These are phyloP conservation scores for Bombus balteatus DNA, from an alignment of 1,140 invertebrate species.

Conservation along the genomic window DNA sequence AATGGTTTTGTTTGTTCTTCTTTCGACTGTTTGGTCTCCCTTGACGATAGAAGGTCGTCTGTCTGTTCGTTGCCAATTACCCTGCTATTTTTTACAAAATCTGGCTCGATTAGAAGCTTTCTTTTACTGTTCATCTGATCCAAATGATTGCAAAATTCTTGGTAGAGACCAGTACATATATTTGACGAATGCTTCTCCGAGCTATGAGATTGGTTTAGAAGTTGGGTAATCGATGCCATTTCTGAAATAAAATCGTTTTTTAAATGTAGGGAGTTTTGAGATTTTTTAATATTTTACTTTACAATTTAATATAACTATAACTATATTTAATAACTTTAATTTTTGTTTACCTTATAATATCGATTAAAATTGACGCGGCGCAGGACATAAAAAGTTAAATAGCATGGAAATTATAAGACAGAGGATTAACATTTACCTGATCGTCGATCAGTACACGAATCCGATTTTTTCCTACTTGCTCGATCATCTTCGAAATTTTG, in stretches of 20 bases:
- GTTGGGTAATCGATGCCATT: constrained; percentile 23
- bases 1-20: constrained; percentile 37
- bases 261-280: not conserved
- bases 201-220: constrained; percentile 3
- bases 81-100: constrained; percentile 30
- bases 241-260: constrained; percentile 31
- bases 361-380: too few relatives aligned
- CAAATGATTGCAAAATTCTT: constrained; percentile 56
- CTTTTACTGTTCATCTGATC: constrained; percentile 11
- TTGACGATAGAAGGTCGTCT: constrained; percentile 23
- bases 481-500: not conserved
- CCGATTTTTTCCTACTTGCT: not conserved
- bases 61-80: not conserved
- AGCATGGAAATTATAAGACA: too few relatives aligned
- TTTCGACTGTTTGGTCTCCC: constrained; percentile 29
- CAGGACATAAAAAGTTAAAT: too few relatives aligned
- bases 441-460: not conserved
- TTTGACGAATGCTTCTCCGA: not conserved
- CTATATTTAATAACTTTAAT: too few relatives aligned
- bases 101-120: constrained; percentile 51
- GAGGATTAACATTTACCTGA: not conserved
- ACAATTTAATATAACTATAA: too few relatives aligned
- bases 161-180: not conserved
- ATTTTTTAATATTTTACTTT: not conserved
- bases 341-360: too few relatives aligned